A percentile compares a stretch with the other conserved stretches of the same genome.
Evolutionary conservation across 2,888 invertebrate species (phyloP).

Genomic region (Erebia epiphron): DNA sequence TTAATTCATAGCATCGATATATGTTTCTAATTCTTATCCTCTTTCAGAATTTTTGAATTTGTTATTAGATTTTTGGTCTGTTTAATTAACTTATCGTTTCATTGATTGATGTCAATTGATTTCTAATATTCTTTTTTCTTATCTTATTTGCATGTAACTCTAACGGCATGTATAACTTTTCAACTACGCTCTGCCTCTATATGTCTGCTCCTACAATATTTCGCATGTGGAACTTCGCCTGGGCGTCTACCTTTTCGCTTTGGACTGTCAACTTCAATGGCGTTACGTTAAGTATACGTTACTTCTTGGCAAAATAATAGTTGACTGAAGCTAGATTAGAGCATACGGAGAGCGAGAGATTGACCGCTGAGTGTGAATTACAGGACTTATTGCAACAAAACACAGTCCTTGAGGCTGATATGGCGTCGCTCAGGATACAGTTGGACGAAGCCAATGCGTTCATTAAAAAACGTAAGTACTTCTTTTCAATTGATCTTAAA

Average conservation of each 20-base stretch:
- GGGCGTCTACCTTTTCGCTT: slow-evolving; percentile 39
- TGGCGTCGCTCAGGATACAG: slow-evolving; percentile 78
- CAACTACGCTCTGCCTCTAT: slow-evolving; percentile 55
- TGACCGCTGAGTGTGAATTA: slow-evolving; percentile 84
- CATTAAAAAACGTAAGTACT: slow-evolving; percentile 61
- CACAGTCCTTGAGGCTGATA: slow-evolving; percentile 84
- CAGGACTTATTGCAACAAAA: slow-evolving; percentile 87
- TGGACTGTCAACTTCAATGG: slow-evolving; percentile 42
- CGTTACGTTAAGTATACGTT: slow-evolving; percentile 57
- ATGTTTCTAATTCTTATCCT: not conserved
- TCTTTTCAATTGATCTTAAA: not conserved
- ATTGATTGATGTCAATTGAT: not conserved
- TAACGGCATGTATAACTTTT: slow-evolving; percentile 76
- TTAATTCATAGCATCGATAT: not conserved
- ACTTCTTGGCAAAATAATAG: slow-evolving; percentile 62
- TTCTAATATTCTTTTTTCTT: slow-evolving; percentile 19
- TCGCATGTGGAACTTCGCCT: slow-evolving; percentile 49
- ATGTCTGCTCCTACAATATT: slow-evolving; percentile 39
- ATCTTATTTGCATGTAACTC: slow-evolving; percentile 47
- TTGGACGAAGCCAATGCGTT: slow-evolving; percentile 64
- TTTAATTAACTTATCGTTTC: not conserved
- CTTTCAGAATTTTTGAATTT: not conserved
- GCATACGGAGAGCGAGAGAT: slow-evolving; percentile 84
- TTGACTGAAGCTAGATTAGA: slow-evolving; percentile 85
- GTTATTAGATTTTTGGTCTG: slow-evolving; percentile 1